Evolutionary conservation across 2,888 invertebrate species (phyloP).

Genomic region (Agriopis leucophaearia): DNA sequence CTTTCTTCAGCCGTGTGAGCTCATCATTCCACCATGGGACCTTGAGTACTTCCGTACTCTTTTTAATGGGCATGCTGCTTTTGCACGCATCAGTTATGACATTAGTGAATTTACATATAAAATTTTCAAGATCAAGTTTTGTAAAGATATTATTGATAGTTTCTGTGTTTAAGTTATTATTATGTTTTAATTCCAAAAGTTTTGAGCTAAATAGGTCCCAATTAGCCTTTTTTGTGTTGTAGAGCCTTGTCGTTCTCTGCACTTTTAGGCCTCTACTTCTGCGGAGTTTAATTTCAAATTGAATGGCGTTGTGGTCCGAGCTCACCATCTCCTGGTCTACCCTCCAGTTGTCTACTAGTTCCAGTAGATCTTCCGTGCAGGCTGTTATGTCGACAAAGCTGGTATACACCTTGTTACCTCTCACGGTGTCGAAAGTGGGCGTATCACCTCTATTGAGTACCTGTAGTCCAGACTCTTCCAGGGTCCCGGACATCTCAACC

Average conservation of each 20-base stretch:
- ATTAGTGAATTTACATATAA: neutral
- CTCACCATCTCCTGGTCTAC: neutral
- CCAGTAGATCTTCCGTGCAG: neutral
- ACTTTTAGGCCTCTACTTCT: neutral
- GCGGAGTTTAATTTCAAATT: neutral
- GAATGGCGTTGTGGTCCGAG: slow-evolving; percentile 1
- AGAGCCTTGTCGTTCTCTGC: slow-evolving; percentile 32
- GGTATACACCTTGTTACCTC: neutral
- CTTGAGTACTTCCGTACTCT: neutral
- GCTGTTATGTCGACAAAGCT: neutral
- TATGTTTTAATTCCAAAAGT: neutral
- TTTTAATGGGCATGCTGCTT: neutral
- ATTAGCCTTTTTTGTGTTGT: slow-evolving; percentile 7
- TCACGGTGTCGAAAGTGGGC: slow-evolving; percentile 1
- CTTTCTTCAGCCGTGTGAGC: neutral
- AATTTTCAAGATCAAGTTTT: neutral
- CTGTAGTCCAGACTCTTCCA: neutral
- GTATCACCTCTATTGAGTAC: slow-evolving; percentile 13
- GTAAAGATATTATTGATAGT: neutral
- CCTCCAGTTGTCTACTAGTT: neutral
- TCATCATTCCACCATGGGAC: neutral
- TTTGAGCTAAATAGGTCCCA: neutral
- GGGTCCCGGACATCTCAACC: neutral
- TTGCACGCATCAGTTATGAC: neutral
- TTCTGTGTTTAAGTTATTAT: neutral